Base-by-base conservation (phyloP, 2,797 vertebrate species). In the Alfaro cultratus region DNA sequence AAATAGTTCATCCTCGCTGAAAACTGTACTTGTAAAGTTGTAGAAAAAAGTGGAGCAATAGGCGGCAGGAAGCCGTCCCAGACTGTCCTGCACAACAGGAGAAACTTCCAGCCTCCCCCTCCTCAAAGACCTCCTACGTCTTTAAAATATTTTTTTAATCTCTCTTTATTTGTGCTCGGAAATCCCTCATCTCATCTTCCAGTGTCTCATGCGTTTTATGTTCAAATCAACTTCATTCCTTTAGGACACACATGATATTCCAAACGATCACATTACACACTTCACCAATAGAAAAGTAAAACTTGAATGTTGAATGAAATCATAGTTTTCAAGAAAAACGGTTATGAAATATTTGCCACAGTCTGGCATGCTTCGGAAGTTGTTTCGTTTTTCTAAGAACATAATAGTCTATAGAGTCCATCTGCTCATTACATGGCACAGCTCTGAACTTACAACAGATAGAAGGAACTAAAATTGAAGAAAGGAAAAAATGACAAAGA, bases 101-200 rank as follows among this genome's bases (percentile, higher is more conserved):
- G 86, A 91, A 94, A 94, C 93, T 91, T 87, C 85, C 84, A 80
- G 82, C 76, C 82, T 71, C 81, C 73, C 47, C 78, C 60, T 72
- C 73, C 78, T 67, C 15, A 64, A 64, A 64, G 26, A 41, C 60
- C 77, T 84, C 47, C 80, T 73, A 80, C 83, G 51, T 60, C 77
- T 81, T 83, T 85, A 87, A 88, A 87, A 46, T 70, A 18, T 45
- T 72, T 36, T 53, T 77, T 51, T 29, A 13, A 16, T 18, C 43
- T 62, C 43, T 34, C 46, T 53, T 70, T 90, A 82, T 87, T 85
- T 67, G 47, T 77, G 39, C 62, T 75, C 80, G 83, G 85, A 89
- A 90, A 88, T 80, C 92, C 92, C 85, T 86, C 83, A 64, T 36
- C 60, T 36, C 60, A 64, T 64, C 15, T 64, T 36, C 31, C 16